Conservation (phyloP, 2,888 invertebrate species). For the Leptopilina drosophilae region DNA sequence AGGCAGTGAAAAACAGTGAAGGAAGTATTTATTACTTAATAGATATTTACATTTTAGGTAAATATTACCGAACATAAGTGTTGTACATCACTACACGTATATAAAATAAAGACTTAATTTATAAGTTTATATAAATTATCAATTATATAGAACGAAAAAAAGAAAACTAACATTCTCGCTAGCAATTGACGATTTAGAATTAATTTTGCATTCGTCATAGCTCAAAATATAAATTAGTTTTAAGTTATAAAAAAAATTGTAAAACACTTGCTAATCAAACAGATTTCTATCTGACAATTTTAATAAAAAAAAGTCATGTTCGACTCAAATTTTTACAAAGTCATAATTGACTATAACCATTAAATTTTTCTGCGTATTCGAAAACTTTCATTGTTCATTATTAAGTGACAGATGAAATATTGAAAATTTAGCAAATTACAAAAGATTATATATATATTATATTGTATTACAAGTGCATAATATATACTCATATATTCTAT, state of each 20-base stretch:
- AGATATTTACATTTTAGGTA: conserved; percentile 46
- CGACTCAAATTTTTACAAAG: background rate
- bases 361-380: background rate
- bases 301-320: background rate
- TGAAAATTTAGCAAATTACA: background rate
- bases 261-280: conserved; percentile 8
- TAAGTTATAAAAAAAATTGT: conserved; percentile 6
- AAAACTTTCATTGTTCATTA: conserved; percentile 19
- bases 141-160: background rate
- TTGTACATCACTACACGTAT: conserved; percentile 60
- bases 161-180: conserved; percentile 12
- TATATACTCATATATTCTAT: conserved; percentile 36
- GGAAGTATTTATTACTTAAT: conserved; percentile 62
- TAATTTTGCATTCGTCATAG: conserved; percentile 21
- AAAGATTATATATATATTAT: background rate
- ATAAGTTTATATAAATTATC: conserved; percentile 56
- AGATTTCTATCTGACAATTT: conserved; percentile 32
- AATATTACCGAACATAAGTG: conserved; percentile 62
- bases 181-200: background rate
- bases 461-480: conserved; percentile 4
- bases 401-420: conserved; percentile 17
- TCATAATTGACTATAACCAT: no score
- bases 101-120: conserved; percentile 65
- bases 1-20: conserved; percentile 59
- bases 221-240: conserved; percentile 30